Conservation (phyloP, 2,888 invertebrate genomes). For the Bimastos eiseni region DNA sequence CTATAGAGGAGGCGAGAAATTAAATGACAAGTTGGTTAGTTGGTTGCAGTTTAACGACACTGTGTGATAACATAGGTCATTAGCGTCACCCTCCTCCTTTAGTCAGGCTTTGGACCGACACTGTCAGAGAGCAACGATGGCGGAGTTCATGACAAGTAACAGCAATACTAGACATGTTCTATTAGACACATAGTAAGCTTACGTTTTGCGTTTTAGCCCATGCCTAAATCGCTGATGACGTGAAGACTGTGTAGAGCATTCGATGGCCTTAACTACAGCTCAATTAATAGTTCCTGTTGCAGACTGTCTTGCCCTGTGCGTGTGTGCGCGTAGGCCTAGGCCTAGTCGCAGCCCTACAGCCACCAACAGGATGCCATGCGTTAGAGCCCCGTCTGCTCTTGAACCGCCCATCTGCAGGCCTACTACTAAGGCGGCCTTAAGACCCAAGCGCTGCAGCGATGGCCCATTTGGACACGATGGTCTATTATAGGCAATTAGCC, state of each 20-base stretch:
- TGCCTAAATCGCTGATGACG: background rate
- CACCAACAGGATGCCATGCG: background rate
- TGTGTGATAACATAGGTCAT: no score
- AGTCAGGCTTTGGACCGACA: no score
- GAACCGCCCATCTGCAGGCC: background rate
- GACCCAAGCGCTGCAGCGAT: background rate
- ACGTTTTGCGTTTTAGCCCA: background rate
- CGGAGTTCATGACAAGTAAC: no score
- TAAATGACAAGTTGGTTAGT: no score
- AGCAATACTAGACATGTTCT: no score
- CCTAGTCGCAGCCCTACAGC: background rate
- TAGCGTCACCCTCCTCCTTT: no score
- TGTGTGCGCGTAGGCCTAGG: background rate
- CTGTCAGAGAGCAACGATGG: no score
- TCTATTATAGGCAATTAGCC: background rate
- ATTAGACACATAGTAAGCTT: no score
- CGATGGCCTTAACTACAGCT: background rate
- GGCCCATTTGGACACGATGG: background rate
- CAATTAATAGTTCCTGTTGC: background rate
- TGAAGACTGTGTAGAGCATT: background rate
- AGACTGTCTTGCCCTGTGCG: background rate
- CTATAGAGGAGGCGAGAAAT: no score
- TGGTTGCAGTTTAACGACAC: no score
- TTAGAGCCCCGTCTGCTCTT: background rate
- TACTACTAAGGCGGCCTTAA: background rate